Percentiles rank a stretch among this genome's conserved stretches.
phyloP scores from a whole-genome alignment of 23 tunicate genomes.

The Oikopleura dioica region DNA sequence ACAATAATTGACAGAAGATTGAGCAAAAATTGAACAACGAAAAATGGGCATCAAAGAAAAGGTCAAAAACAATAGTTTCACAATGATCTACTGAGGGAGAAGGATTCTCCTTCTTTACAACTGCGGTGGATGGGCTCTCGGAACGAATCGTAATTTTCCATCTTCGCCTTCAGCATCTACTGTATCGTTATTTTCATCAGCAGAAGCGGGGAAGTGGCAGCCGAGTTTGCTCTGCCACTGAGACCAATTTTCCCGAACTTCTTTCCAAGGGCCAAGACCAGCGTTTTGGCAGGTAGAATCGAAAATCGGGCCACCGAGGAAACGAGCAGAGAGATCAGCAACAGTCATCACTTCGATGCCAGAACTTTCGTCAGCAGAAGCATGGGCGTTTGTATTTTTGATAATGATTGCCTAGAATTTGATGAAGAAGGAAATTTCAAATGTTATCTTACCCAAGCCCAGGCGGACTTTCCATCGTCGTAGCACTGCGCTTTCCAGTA shows the following conservation, averaged over 20 bases:
- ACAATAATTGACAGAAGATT: too few relatives aligned
- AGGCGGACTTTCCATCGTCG: background rate
- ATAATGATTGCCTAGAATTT: background rate
- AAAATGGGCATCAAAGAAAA: too few relatives aligned
- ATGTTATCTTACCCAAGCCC: background rate
- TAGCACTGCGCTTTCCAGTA: conserved; percentile 96
- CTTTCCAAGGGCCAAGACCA: background rate
- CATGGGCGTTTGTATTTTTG: background rate
- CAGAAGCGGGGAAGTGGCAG: background rate
- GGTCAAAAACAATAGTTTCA: too few relatives aligned
- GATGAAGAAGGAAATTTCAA: background rate
- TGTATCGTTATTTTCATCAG: background rate
- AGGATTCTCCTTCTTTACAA: too few relatives aligned
- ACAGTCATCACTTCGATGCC: background rate
- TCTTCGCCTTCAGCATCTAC: background rate
- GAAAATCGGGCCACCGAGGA: background rate
- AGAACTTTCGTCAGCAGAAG: background rate
- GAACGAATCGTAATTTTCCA: too few relatives aligned
- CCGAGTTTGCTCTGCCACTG: background rate
- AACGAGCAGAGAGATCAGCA: background rate
- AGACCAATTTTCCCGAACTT: background rate
- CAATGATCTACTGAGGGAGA: too few relatives aligned
- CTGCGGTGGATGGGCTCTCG: too few relatives aligned
- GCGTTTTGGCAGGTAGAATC: background rate
- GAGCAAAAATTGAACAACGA: too few relatives aligned